A percentile compares a stretch with the other conserved stretches of the same genome.
phyloP scores from a whole-genome alignment of 2,113 vertebrate genomes.

The Canis aureus region DNA sequence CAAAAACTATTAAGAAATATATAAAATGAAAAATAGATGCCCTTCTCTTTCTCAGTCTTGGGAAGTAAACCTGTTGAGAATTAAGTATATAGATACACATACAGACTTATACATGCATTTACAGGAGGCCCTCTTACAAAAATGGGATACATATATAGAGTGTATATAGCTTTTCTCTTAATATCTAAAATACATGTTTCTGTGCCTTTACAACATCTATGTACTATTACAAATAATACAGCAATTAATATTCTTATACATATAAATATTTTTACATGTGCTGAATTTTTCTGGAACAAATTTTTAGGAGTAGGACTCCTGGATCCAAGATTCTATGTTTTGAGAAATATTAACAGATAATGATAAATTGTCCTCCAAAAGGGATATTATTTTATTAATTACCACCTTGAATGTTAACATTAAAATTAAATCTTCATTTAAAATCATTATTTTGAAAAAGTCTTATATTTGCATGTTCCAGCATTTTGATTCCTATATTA shows the following conservation, averaged over 20 bases:
- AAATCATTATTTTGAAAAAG: not conserved
- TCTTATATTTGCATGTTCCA: not conserved
- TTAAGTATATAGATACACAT: not conserved
- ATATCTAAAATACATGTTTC: not conserved
- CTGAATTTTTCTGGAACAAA: slow-evolving; percentile 27
- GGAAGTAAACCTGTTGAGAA: not conserved
- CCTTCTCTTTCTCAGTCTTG: not conserved
- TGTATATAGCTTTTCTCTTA: not conserved
- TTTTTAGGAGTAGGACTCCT: not conserved
- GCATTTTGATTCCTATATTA: not conserved
- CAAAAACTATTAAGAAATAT: not conserved
- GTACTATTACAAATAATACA: not conserved
- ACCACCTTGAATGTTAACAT: not conserved
- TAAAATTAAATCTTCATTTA: slow-evolving; percentile 27
- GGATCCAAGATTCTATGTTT: not conserved
- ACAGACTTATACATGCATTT: not conserved
- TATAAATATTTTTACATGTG: not conserved
- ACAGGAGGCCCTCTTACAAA: not conserved
- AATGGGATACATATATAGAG: not conserved
- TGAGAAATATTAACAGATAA: not conserved
- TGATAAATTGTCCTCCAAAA: not conserved
- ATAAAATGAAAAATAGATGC: not conserved
- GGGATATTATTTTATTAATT: not conserved
- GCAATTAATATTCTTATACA: not conserved
- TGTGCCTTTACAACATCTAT: not conserved